Percentiles rank a stretch among this genome's conserved stretches.
Conservation (phyloP, 1,140 invertebrate species). For the Bombus polaris region DNA sequence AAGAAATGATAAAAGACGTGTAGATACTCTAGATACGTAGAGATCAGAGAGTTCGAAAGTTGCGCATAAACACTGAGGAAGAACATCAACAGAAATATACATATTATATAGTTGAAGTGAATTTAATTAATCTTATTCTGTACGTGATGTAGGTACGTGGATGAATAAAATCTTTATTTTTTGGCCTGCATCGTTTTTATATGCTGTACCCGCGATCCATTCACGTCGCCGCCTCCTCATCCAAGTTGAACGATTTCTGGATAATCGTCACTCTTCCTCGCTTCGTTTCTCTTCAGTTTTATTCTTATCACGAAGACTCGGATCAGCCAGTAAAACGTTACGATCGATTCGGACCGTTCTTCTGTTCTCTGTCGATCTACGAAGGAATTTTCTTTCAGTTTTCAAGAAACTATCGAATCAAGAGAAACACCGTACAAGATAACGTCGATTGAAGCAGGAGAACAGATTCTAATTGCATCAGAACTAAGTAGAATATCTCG, state of each 20-base stretch:
- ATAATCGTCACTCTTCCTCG: not conserved
- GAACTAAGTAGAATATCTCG: slow-evolving; percentile 1
- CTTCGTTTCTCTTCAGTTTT: not conserved
- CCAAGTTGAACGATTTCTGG: not conserved
- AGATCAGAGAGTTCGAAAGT: slow-evolving; percentile 58
- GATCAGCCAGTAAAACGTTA: not conserved
- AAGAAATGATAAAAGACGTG: slow-evolving; percentile 39
- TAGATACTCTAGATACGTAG: slow-evolving; percentile 67
- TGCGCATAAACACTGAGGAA: slow-evolving; percentile 2
- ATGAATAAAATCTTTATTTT: slow-evolving; percentile 78
- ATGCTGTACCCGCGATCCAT: slow-evolving; percentile 61
- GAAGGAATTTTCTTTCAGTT: not conserved
- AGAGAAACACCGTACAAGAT: slow-evolving; percentile 2
- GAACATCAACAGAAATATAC: slow-evolving; percentile 34
- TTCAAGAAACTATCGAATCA: not conserved
- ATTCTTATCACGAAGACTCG: not conserved
- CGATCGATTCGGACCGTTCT: not conserved
- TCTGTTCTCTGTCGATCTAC: too few species aligned
- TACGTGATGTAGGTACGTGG: slow-evolving; percentile 70
- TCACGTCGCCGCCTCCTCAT: not conserved
- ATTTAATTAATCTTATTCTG: slow-evolving; percentile 76
- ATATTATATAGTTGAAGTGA: slow-evolving; percentile 67
- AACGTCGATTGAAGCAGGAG: slow-evolving; percentile 8
- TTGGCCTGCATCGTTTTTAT: slow-evolving; percentile 77
- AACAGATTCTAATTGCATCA: slow-evolving; percentile 3